Percentiles rank a stretch among this genome's conserved stretches.
Evolutionary conservation across 2,888 invertebrate species (phyloP).

Genomic region (Netelia melanura): DNA sequence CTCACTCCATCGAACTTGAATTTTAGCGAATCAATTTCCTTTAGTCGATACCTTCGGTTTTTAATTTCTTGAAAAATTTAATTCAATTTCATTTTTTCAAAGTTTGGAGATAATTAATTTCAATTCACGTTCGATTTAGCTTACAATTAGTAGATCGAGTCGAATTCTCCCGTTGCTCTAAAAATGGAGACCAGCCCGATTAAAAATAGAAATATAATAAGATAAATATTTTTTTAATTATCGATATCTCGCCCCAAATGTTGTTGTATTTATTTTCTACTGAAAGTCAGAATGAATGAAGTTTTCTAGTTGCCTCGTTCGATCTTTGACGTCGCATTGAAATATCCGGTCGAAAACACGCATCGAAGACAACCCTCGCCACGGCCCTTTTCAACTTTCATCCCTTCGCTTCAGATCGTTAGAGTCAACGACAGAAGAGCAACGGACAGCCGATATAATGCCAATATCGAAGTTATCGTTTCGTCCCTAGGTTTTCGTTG

Average conservation of each 20-base stretch:
- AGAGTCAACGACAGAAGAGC: conserved; percentile 56
- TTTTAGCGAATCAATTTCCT: too few species aligned
- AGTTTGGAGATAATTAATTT: too few species aligned
- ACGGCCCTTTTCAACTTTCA: neutral
- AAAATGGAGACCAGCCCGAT: too few species aligned
- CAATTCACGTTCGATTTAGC: too few species aligned
- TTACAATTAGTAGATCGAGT: too few species aligned
- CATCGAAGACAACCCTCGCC: neutral
- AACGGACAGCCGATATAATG: conserved; percentile 58
- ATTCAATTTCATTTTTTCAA: too few species aligned
- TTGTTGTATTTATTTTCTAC: neutral
- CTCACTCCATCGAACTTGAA: too few species aligned
- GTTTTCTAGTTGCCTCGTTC: neutral
- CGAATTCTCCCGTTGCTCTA: too few species aligned
- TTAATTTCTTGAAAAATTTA: too few species aligned
- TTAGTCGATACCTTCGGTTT: too few species aligned
- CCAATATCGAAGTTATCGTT: conserved; percentile 58
- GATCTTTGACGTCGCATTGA: neutral
- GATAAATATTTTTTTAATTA: too few species aligned
- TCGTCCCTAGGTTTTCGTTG: conserved; percentile 29
- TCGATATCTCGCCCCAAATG: neutral
- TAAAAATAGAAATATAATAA: too few species aligned
- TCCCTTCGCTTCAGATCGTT: conserved; percentile 58
- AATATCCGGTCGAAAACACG: neutral
- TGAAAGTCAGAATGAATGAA: neutral